Evolutionary conservation across 2,113 vertebrate genomes (phyloP).

Genomic region (Gorsachius goisagi): DNA sequence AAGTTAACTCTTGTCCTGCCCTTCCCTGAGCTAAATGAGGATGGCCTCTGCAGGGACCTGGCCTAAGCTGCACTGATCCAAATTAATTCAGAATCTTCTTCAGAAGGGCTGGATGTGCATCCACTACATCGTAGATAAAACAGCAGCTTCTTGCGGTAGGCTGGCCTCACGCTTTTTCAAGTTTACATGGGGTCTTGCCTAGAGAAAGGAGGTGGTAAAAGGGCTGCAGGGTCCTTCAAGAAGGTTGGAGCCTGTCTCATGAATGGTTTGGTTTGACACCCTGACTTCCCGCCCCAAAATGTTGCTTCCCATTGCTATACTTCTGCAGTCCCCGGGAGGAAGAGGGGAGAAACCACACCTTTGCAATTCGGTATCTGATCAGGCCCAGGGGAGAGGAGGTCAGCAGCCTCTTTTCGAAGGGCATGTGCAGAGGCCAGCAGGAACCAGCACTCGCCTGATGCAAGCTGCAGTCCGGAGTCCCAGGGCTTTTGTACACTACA

Average conservation of each 20-base stretch:
- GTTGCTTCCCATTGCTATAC: background rate
- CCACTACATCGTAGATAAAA: background rate
- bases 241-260: background rate
- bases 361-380: background rate
- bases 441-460: background rate
- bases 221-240: background rate
- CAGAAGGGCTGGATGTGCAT: background rate
- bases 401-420: background rate
- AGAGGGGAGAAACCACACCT: rapidly evolving
- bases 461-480: rapidly evolving
- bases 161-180: background rate
- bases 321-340: background rate
- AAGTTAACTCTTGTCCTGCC: background rate
- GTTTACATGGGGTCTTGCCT: background rate
- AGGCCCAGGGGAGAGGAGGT: background rate
- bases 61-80: background rate
- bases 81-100: background rate
- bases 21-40: background rate
- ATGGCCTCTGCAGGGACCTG: background rate
- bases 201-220: background rate
- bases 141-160: background rate
- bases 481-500: background rate
- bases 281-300: background rate
- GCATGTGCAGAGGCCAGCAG: background rate
- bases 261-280: background rate